Evolutionary conservation across 2,888 invertebrate genomes (phyloP).

Genomic region (Nephrotoma appendiculata): DNA sequence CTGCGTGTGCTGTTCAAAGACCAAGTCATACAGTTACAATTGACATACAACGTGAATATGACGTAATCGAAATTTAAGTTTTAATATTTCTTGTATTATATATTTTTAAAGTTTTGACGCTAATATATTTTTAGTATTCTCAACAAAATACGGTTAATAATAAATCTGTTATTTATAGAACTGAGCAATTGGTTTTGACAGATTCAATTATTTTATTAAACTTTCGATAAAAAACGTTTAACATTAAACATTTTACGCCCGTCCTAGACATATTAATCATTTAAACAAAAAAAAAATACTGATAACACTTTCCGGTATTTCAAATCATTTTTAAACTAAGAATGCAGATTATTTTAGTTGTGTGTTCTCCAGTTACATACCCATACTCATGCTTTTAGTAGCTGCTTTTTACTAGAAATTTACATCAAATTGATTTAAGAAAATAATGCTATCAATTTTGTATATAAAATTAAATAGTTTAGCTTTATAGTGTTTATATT

Average conservation of each 20-base stretch:
- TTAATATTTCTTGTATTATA: no score
- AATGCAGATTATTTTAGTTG: not conserved
- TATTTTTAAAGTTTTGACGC: no score
- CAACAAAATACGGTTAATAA: no score
- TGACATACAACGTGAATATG: no score
- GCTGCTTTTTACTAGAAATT: not conserved
- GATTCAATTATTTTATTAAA: not conserved
- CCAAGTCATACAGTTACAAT: no score
- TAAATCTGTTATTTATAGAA: no score
- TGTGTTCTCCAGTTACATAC: not conserved
- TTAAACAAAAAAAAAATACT: not conserved
- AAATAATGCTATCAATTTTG: not conserved
- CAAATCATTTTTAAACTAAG: not conserved
- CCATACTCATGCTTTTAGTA: not conserved
- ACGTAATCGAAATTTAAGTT: no score
- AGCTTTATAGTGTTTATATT: not conserved
- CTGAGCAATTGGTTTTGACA: not conserved
- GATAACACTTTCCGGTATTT: not conserved
- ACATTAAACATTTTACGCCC: no score
- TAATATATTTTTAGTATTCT: no score
- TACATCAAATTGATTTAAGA: not conserved
- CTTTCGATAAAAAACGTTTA: not conserved
- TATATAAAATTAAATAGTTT: not conserved
- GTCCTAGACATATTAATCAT: no score
- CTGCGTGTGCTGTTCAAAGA: no score